Evolutionary conservation across 2,113 vertebrate genomes (phyloP).

Genomic region (Actenoides hombroni): DNA sequence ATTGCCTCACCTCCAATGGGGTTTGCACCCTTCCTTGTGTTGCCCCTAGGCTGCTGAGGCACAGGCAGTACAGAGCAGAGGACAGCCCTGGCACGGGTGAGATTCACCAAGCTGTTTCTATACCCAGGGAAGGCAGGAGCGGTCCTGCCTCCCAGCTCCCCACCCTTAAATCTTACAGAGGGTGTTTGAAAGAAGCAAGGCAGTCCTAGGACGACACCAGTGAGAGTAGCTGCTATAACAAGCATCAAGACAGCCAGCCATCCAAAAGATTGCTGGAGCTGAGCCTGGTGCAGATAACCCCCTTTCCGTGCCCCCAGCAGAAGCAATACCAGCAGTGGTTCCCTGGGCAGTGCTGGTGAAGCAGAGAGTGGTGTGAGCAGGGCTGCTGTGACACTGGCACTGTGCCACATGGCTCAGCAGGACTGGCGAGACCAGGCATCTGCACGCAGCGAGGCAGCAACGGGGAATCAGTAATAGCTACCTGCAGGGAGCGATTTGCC

Average conservation of each 20-base stretch:
- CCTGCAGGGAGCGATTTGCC: background rate
- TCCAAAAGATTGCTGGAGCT: background rate
- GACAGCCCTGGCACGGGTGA: background rate
- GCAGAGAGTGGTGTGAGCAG: accelerated
- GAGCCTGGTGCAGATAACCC: accelerated
- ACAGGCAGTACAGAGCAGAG: accelerated
- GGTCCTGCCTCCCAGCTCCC: background rate
- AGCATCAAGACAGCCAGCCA: background rate
- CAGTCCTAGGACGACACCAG: background rate
- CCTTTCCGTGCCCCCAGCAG: background rate
- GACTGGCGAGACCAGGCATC: background rate
- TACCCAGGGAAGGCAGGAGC: background rate
- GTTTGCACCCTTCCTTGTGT: background rate
- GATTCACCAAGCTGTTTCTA: background rate
- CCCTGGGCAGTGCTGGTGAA: accelerated
- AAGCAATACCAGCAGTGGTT: background rate
- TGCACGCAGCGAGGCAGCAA: accelerated
- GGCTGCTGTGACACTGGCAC: background rate
- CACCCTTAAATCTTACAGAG: background rate
- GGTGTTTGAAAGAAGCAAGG: background rate
- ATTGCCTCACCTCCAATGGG: background rate
- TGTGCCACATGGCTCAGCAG: accelerated
- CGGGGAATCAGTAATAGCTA: background rate
- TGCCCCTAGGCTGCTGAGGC: accelerated
- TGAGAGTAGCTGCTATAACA: background rate